Evolutionary conservation across 2,888 invertebrate species (phyloP).

Genomic region (Phyllotreta cruciferae): DNA sequence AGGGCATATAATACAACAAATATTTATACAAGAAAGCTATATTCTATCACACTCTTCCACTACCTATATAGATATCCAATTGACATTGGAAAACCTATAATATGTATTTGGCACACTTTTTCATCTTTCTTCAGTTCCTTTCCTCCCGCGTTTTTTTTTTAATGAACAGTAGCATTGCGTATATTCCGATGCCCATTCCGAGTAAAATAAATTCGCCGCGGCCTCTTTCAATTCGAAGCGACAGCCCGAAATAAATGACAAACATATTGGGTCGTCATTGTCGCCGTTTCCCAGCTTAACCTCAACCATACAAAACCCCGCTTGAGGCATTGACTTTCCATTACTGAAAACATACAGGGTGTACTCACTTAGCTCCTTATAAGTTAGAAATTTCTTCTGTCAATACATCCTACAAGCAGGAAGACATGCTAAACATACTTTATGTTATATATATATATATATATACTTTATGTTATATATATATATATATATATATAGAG

Average conservation of each 20-base stretch:
- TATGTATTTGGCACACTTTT: no score
- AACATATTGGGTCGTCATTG: slow-evolving; percentile 55
- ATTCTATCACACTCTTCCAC: no score
- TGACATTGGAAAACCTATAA: no score
- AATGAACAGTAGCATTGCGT: slow-evolving; percentile 21
- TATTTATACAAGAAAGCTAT: no score
- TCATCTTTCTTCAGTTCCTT: no score
- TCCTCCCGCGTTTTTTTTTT: background rate
- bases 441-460: no score
- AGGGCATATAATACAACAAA: no score
- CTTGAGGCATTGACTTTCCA: slow-evolving; percentile 51
- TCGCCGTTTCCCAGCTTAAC: slow-evolving; percentile 54
- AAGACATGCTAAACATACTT: no score
- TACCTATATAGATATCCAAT: no score
- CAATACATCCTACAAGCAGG: background rate
- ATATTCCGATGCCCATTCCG: slow-evolving; percentile 37
- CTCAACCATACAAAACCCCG: slow-evolving; percentile 54
- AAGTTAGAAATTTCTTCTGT: background rate
- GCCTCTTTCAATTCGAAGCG: slow-evolving; percentile 42
- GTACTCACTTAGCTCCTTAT: background rate
- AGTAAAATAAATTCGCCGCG: slow-evolving; percentile 34
- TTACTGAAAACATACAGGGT: slow-evolving; percentile 33
- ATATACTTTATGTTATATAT: no score
- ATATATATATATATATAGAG: no score
- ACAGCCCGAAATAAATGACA: slow-evolving; percentile 54